Percentiles rank a stretch among this genome's conserved stretches.
Conservation (phyloP, 1,140 invertebrate species). For the Rhagoletis zephyria region DNA sequence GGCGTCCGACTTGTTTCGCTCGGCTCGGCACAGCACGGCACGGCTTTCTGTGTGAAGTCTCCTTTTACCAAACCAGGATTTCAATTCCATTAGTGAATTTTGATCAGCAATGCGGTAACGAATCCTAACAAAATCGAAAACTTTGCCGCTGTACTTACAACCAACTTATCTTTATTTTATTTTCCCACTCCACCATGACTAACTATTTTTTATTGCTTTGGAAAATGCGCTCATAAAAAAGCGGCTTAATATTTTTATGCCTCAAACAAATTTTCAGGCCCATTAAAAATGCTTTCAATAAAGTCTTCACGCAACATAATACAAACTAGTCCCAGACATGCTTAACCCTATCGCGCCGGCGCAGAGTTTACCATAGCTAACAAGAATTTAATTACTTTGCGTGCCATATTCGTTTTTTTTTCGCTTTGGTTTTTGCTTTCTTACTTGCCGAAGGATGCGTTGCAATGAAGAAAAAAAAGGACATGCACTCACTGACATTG, state of each 20-base stretch:
- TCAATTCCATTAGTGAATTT: no score
- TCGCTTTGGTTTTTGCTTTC: not conserved
- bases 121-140: no score
- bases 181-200: not conserved
- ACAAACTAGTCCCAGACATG: not conserved
- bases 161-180: not conserved
- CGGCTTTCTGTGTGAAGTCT: no score
- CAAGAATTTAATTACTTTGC: slow-evolving; percentile 55
- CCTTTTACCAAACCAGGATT: no score
- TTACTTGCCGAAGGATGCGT: not conserved
- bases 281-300: not conserved
- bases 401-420: slow-evolving; percentile 24
- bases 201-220: not conserved
- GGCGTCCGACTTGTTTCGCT: no score
- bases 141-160: no score
- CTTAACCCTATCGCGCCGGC: slow-evolving; percentile 11
- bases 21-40: no score
- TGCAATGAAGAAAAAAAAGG: not conserved
- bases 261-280: not conserved
- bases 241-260: not conserved
- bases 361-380: slow-evolving; percentile 51
- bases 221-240: not conserved
- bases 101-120: no score
- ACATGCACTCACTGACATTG: not conserved
- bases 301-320: slow-evolving; percentile 14